Evolutionary conservation across 2,888 invertebrate genomes (phyloP).

Genomic region (Acleris laterana): DNA sequence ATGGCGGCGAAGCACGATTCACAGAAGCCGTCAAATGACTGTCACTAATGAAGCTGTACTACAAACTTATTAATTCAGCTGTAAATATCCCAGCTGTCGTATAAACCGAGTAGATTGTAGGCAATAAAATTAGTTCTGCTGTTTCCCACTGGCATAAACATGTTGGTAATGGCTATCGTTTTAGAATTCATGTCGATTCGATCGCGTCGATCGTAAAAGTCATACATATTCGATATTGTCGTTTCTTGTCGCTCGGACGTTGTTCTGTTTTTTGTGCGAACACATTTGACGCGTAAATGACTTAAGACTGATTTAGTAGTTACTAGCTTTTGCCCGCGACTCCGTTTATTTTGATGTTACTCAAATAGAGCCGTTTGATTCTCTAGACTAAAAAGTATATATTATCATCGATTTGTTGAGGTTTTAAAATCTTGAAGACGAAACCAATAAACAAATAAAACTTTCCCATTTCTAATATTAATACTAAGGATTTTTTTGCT

Average conservation of each 20-base stretch:
- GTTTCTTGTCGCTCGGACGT: slow-evolving; percentile 22
- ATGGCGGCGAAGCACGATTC: background rate
- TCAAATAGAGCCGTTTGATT: background rate
- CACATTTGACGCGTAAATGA: slow-evolving; percentile 16
- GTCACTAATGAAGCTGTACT: slow-evolving; percentile 9
- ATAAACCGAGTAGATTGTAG: background rate
- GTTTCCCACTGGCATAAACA: slow-evolving; percentile 13
- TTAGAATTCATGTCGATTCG: slow-evolving; percentile 29
- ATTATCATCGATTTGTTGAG: too few species aligned
- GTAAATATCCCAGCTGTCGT: slow-evolving; percentile 8
- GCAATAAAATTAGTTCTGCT: slow-evolving; percentile 9
- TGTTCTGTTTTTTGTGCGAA: slow-evolving; percentile 14
- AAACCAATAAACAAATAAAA: too few species aligned
- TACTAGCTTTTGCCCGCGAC: too few species aligned
- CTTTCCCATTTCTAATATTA: background rate
- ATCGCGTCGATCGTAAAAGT: slow-evolving; percentile 14
- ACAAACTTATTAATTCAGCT: slow-evolving; percentile 1
- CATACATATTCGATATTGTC: slow-evolving; percentile 26
- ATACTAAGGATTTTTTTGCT: background rate
- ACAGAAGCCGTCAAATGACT: slow-evolving; percentile 16
- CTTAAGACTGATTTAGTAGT: slow-evolving; percentile 11
- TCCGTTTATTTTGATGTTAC: slow-evolving; percentile 11
- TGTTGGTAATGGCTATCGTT: slow-evolving; percentile 11
- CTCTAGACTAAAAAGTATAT: too few species aligned
- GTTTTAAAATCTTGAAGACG: too few species aligned